A percentile compares a stretch with the other conserved stretches of the same genome.
These are phyloP conservation scores for Drosophila nebulosa DNA, from an alignment of 1,140 invertebrate species.

Conservation along the genomic window DNA sequence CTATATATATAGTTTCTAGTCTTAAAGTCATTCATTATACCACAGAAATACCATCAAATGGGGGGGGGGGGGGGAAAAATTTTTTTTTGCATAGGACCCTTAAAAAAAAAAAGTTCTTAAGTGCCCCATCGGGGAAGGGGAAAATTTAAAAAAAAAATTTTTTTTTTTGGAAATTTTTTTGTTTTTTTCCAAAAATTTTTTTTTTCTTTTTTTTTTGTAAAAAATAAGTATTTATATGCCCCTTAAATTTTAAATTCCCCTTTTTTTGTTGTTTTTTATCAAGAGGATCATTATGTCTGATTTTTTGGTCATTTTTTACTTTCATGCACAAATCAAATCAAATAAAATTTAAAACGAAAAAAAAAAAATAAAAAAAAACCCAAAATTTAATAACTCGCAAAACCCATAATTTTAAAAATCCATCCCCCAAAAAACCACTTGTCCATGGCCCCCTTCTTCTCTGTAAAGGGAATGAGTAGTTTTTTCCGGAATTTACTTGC, in stretches of 20 bases:
- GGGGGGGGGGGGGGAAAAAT: too few relatives aligned
- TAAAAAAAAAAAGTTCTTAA: not conserved
- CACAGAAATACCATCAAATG: not conserved
- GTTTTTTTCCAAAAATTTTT: too few relatives aligned
- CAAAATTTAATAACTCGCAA: not conserved
- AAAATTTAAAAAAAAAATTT: not conserved
- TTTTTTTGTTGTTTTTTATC: not conserved
- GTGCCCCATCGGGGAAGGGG: not conserved
- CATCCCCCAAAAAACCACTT: not conserved
- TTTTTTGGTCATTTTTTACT: not conserved
- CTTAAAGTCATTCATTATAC: not conserved
- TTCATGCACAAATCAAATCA: not conserved
- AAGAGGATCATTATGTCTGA: not conserved
- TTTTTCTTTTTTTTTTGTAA: not conserved
- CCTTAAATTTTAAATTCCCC: not conserved
- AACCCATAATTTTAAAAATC: not conserved
- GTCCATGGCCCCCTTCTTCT: too few relatives aligned
- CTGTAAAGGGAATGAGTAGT: slow-evolving; percentile 22
- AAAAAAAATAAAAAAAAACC: not conserved
- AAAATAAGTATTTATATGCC: not conserved
- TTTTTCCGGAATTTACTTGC: slow-evolving; percentile 64
- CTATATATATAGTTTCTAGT: not conserved
- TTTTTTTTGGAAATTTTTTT: not conserved
- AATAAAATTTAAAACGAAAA: not conserved
- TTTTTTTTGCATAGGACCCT: not conserved